Percentiles rank a stretch among this genome's conserved stretches.
phyloP scores from a whole-genome alignment of 2,888 invertebrate genomes.

The Hybos culiciformis region DNA sequence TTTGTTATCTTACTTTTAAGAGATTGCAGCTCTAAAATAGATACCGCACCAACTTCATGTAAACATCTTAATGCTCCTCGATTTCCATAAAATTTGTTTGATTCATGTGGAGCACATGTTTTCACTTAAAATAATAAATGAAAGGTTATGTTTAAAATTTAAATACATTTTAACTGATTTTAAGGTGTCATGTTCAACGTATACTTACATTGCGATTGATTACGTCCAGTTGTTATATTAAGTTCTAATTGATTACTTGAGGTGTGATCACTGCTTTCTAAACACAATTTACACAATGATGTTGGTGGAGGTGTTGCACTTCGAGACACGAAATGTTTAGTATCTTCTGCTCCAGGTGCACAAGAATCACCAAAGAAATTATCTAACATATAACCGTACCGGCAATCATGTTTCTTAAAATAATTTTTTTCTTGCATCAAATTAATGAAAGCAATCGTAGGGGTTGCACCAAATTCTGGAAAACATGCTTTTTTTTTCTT shows the following conservation, averaged over 20 bases:
- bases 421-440: slow-evolving; percentile 38
- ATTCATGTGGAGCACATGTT: slow-evolving; percentile 40
- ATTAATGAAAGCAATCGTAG: slow-evolving; percentile 48
- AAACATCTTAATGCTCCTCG: slow-evolving; percentile 47
- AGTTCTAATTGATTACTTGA: too few species aligned
- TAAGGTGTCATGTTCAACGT: too few species aligned
- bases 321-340: too few species aligned
- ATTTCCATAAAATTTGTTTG: slow-evolving; percentile 45
- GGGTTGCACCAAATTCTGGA: slow-evolving; percentile 51
- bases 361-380: slow-evolving; percentile 46
- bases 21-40: slow-evolving; percentile 43
- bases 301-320: slow-evolving; percentile 19
- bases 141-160: neutral
- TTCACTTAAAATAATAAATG: neutral
- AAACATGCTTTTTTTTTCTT: slow-evolving; percentile 46
- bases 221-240: too few species aligned
- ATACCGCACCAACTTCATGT: slow-evolving; percentile 41
- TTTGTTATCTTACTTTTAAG: slow-evolving; percentile 30
- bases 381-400: slow-evolving; percentile 42
- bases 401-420: slow-evolving; percentile 38
- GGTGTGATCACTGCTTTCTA: too few species aligned
- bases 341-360: slow-evolving; percentile 45
- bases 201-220: too few species aligned
- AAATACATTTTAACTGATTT: too few species aligned
- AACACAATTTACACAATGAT: slow-evolving; percentile 27